Percentiles rank a stretch among this genome's conserved stretches.
These are phyloP conservation scores for Sciaenops ocellatus DNA, from an alignment of 2,797 vertebrate species.

Conservation along the genomic window DNA sequence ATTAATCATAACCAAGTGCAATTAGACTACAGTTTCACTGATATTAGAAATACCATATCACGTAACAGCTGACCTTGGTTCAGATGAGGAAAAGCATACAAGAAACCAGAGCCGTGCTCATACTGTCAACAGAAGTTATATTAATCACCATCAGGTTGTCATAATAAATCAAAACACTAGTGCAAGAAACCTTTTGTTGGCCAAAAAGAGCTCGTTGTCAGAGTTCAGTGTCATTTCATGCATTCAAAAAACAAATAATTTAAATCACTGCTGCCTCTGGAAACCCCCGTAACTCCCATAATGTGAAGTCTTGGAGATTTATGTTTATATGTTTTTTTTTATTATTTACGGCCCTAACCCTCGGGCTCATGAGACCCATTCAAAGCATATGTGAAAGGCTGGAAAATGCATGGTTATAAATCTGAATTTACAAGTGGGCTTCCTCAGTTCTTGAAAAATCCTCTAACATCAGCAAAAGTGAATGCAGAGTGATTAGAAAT, in stretches of 20 bases:
- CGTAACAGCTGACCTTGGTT: conserved; percentile 6
- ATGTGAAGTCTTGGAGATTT: conserved; percentile 56
- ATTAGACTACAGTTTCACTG: background rate
- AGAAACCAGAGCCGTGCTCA: conserved; percentile 1
- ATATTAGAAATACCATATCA: background rate
- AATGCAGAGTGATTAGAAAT: conserved; percentile 30
- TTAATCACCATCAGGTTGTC: conserved; percentile 52
- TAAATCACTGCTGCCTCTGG: conserved; percentile 10
- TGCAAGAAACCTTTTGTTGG: background rate
- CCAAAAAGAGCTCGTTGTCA: conserved; percentile 3
- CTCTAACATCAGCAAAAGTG: conserved; percentile 22
- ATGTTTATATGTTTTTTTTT: conserved; percentile 18
- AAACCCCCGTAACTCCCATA: conserved; percentile 4
- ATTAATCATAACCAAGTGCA: background rate
- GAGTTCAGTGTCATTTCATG: conserved; percentile 13
- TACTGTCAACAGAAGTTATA: conserved; percentile 29
- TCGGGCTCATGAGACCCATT: conserved; percentile 9
- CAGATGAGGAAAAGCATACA: conserved; percentile 21
- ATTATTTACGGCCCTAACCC: conserved; percentile 27
- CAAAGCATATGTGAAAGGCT: conserved; percentile 35
- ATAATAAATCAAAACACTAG: conserved; percentile 42
- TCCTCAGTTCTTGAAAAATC: conserved; percentile 1
- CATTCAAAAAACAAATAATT: background rate
- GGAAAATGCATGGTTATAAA: conserved; percentile 23
- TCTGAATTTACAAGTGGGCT: conserved; percentile 13